A percentile compares a stretch with the other conserved stretches of the same genome.
Conservation (phyloP, 1,140 invertebrate genomes). For the Drosophila ficusphila region DNA sequence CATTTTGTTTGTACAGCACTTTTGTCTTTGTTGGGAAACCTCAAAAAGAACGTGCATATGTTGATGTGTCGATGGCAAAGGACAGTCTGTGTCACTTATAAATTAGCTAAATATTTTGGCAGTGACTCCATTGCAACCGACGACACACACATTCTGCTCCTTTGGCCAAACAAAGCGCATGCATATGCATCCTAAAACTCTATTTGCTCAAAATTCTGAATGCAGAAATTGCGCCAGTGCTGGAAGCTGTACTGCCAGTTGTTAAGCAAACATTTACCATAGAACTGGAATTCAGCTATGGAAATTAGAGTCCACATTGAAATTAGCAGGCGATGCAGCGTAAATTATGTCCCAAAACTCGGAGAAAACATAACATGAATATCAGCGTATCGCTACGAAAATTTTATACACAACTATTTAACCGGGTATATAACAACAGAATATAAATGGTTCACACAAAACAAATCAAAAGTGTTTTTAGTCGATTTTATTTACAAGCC, state of each 20-base stretch:
- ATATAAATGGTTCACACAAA: not conserved
- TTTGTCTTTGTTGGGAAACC: constrained; percentile 45
- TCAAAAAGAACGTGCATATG: not conserved
- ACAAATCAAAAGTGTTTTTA: not conserved
- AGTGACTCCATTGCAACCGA: constrained; percentile 1
- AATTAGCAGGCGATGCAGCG: constrained; percentile 55
- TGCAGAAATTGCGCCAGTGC: constrained; percentile 22
- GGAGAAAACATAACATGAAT: constrained; percentile 28
- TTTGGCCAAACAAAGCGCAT: constrained; percentile 26
- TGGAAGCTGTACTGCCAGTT: constrained; percentile 26
- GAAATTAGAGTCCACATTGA: constrained; percentile 19
- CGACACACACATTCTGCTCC: not conserved
- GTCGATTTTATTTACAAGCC: too few relatives aligned
- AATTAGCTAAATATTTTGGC: constrained; percentile 76
- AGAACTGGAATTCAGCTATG: constrained; percentile 2
- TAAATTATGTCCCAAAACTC: constrained; percentile 47
- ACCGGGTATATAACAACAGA: not conserved
- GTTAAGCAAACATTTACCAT: constrained; percentile 54
- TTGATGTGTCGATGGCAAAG: constrained; percentile 2
- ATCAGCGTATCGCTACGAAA: constrained; percentile 14
- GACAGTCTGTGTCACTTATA: constrained; percentile 54
- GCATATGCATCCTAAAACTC: constrained; percentile 42
- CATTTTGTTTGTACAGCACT: constrained; percentile 56
- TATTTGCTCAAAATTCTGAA: constrained; percentile 59
- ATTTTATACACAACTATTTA: not conserved